Evolutionary conservation across 2,797 vertebrate species (phyloP), one percentile per base, ranked within the genome.

Genomic region (Spondyliosoma cantharus): DNA sequence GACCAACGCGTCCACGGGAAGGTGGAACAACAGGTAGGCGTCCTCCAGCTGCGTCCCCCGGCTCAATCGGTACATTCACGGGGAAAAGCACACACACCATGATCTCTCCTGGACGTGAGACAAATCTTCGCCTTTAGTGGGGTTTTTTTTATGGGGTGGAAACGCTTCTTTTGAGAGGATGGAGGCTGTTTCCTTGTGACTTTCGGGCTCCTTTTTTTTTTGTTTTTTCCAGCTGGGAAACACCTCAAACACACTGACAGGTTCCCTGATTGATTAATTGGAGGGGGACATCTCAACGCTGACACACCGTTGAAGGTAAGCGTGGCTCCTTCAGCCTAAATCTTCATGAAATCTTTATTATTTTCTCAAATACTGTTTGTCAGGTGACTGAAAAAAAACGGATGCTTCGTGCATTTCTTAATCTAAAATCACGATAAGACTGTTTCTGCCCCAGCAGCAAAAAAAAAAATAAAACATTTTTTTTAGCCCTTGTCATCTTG

Each of bases 21-120:
- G 88, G 90, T 84, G 86, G 90, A 73, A 78, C 92, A 85, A 91
- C 90, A 92, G 91, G 92, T 93, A 87, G 89, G 90, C 91, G 87
- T 88, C 75, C 65, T 79, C 71, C 3, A 14, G 3, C 76, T 25
- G 64, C 52, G 75, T 37, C 56, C 17, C 9, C 29, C 27, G 1
- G 43, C 50, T 66, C 37, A 60, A 52, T 76, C 50, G 16, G 45
- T 32, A 78, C 1, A n/a, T 61, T 59, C 42, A 62, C 19, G 4
- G 25, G 13, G 69, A 50, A 60, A 57, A 63, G 3, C 19, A 1
- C 17, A 64, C 5, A 11, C 37, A 37, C 37, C 52, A 9, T 22
- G 54, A 8, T 20, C 43, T 29, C 20, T 15, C 9, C 0, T 1
- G 54, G 58, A 63, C 1, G 43, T 2, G 65, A 48, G 27, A 22